Percentiles rank a stretch among this genome's conserved stretches.
Evolutionary conservation across 2,888 invertebrate genomes (phyloP).

Genomic region (Xestia xanthographa): DNA sequence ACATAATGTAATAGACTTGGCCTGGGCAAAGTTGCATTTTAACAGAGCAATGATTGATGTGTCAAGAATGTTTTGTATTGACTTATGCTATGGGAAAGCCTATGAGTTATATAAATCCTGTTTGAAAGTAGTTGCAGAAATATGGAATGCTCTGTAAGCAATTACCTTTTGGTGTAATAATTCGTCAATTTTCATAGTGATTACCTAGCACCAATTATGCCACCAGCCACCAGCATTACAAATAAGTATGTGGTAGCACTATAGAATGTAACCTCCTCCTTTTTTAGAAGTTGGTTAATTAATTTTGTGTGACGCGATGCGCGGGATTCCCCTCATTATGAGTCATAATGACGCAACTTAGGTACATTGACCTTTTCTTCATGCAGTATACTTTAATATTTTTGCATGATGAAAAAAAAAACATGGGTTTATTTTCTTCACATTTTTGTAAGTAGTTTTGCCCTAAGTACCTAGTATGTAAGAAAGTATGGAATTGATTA

Average conservation of each 20-base stretch:
- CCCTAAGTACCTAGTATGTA: constrained; percentile 20
- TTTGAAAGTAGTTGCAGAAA: neutral
- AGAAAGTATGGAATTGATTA: constrained; percentile 9
- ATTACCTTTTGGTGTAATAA: neutral
- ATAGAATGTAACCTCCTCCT: neutral
- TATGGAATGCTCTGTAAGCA: neutral
- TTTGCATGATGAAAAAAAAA: neutral
- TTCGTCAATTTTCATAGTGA: neutral
- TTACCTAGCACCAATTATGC: neutral
- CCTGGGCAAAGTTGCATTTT: no score
- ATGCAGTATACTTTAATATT: neutral
- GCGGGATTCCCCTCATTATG: constrained; percentile 4
- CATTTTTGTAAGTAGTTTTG: constrained; percentile 2
- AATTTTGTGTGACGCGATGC: neutral
- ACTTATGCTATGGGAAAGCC: neutral
- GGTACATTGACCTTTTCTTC: neutral
- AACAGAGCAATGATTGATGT: no score
- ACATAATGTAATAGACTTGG: no score
- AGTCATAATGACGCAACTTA: constrained; percentile 6
- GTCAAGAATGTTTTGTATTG: neutral
- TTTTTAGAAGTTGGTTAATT: neutral
- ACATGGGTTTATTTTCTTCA: neutral
- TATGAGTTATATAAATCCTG: no score
- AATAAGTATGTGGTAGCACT: neutral
- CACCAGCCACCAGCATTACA: neutral